Percentiles rank a stretch among this genome's conserved stretches.
These are phyloP conservation scores for Mola mola DNA, from an alignment of 2,113 vertebrate species.

Conservation along the genomic window DNA sequence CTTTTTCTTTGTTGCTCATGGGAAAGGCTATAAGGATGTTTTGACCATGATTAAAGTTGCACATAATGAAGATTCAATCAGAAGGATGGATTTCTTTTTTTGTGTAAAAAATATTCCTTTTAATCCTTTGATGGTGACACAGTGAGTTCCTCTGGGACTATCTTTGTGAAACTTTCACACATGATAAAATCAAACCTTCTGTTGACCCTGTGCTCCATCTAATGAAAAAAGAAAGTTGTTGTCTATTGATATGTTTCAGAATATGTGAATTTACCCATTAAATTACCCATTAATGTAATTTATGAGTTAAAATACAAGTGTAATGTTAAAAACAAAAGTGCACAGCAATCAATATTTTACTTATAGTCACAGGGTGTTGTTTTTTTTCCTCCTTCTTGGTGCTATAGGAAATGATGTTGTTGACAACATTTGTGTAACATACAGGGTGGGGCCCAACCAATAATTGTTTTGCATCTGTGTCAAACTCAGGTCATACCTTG, in stretches of 20 bases:
- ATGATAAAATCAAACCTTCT: slow-evolving; percentile 56
- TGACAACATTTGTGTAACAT: slow-evolving; percentile 47
- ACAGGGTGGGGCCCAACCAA: slow-evolving; percentile 66
- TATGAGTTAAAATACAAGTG: slow-evolving; percentile 65
- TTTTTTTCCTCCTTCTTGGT: slow-evolving; percentile 19
- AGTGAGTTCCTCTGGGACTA: slow-evolving; percentile 46
- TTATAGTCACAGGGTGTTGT: slow-evolving; percentile 48
- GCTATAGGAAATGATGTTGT: slow-evolving; percentile 54
- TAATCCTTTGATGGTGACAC: slow-evolving; percentile 62
- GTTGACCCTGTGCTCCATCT: slow-evolving; percentile 37
- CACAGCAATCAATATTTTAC: slow-evolving; percentile 38
- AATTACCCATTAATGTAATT: slow-evolving; percentile 72
- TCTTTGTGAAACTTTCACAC: slow-evolving; percentile 64
- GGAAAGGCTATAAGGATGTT: slow-evolving; percentile 76
- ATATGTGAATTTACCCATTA: slow-evolving; percentile 74
- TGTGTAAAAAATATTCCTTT: slow-evolving; percentile 62
- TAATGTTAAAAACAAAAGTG: slow-evolving; percentile 76
- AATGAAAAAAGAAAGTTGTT: slow-evolving; percentile 1
- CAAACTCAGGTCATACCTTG: slow-evolving; percentile 53
- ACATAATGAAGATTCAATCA: slow-evolving; percentile 68
- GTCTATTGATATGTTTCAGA: slow-evolving; percentile 53
- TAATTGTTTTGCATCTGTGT: slow-evolving; percentile 49
- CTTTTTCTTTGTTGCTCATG: slow-evolving; percentile 79
- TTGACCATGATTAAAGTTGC: slow-evolving; percentile 75
- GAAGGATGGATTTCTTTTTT: slow-evolving; percentile 41